Evolutionary conservation across 2,797 vertebrate genomes (phyloP).

Genomic region (Sarcoramphus papa): DNA sequence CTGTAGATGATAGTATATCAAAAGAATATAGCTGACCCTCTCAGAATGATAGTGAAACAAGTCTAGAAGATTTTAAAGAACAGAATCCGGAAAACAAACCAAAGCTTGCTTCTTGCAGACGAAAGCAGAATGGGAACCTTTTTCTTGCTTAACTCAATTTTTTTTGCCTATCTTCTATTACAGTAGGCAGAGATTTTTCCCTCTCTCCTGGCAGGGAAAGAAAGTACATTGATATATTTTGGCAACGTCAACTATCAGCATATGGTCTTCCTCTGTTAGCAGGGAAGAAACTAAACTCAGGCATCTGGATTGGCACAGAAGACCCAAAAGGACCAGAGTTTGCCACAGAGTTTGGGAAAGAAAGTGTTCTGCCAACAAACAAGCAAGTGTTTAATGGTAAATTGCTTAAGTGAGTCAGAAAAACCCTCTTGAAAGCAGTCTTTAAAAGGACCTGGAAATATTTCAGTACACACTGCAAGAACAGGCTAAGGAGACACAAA

Average conservation of each 20-base stretch:
- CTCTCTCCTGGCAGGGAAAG: not conserved
- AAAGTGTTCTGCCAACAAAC: slow-evolving; percentile 8
- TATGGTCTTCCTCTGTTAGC: slow-evolving; percentile 20
- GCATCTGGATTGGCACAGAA: not conserved
- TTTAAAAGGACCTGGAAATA: not conserved
- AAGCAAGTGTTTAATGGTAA: not conserved
- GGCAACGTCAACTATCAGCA: slow-evolving; percentile 33
- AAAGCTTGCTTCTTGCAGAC: not conserved
- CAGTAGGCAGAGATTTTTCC: not conserved
- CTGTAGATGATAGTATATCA: not conserved
- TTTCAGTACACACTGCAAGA: not conserved
- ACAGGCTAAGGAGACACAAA: not conserved
- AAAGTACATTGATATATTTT: slow-evolving; percentile 1
- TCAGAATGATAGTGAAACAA: not conserved
- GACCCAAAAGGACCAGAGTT: not conserved
- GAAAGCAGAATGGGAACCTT: not conserved
- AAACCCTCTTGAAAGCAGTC: not conserved
- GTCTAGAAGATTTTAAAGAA: not conserved
- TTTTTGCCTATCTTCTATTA: not conserved
- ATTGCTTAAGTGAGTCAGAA: not conserved
- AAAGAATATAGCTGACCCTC: not conserved
- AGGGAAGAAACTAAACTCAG: slow-evolving; percentile 7
- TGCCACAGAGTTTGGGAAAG: not conserved
- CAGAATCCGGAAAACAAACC: not conserved
- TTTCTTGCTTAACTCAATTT: not conserved